Conservation (phyloP, 1,140 invertebrate genomes). For the Trinorchestia longiramus region DNA sequence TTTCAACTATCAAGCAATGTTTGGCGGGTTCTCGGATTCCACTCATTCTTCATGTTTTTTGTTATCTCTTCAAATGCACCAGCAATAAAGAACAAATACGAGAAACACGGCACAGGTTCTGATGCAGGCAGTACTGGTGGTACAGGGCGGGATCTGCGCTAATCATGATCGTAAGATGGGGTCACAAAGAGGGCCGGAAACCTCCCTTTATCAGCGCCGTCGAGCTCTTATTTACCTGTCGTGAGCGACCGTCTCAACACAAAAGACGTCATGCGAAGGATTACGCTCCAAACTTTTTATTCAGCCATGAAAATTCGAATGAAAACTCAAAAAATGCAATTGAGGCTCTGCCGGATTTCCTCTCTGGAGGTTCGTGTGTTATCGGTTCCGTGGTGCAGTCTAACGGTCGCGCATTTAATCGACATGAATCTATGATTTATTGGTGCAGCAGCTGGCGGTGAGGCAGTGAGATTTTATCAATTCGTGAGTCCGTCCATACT, state of each 20-base stretch:
- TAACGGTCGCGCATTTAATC: not conserved
- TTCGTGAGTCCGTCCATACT: not conserved
- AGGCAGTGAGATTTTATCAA: not conserved
- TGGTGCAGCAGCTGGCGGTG: not conserved
- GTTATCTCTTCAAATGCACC: not conserved
- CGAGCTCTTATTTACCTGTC: conserved; percentile 50
- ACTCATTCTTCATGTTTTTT: not conserved
- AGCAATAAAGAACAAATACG: not conserved
- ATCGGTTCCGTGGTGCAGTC: not conserved
- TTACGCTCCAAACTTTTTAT: conserved; percentile 45
- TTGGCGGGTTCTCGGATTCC: not conserved
- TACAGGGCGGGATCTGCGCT: not conserved
- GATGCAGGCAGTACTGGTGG: not conserved
- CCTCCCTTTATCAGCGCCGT: not conserved
- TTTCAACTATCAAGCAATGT: not conserved
- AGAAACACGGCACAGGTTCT: not conserved
- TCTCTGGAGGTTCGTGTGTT: not conserved
- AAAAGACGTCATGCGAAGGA: conserved; percentile 45
- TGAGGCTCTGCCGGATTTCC: conserved; percentile 21
- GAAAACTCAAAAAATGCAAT: not conserved
- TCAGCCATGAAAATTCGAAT: conserved; percentile 38
- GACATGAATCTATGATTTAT: not conserved
- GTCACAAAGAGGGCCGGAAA: conserved; percentile 33
- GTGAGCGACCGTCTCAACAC: not conserved
- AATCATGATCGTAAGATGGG: conserved; percentile 45